A percentile compares a stretch with the other conserved stretches of the same genome.
Evolutionary conservation across 2,797 vertebrate genomes (phyloP).

Genomic region (Florisuga fusca): DNA sequence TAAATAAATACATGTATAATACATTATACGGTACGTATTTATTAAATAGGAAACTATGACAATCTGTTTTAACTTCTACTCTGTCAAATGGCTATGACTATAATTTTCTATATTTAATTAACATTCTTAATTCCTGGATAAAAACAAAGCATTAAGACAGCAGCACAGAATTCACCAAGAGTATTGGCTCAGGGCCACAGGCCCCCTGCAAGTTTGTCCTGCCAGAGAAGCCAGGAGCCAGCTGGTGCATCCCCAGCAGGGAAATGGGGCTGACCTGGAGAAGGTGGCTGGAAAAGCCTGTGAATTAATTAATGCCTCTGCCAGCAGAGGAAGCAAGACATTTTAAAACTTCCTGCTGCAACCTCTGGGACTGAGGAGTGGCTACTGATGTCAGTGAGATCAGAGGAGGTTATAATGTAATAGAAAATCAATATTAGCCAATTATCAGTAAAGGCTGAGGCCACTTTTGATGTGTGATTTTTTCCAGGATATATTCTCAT

Average conservation of each 20-base stretch:
- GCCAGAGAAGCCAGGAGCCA: constrained; percentile 5
- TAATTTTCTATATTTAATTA: not conserved
- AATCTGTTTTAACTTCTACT: not conserved
- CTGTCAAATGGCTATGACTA: not conserved
- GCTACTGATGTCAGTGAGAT: constrained; percentile 41
- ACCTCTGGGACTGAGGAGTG: constrained; percentile 34
- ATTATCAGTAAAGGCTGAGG: constrained; percentile 54
- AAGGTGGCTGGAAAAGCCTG: constrained; percentile 30
- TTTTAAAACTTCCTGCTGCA: constrained; percentile 42
- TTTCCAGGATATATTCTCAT: constrained; percentile 32
- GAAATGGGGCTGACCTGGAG: constrained; percentile 40
- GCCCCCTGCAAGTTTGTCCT: not conserved
- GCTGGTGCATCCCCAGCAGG: constrained; percentile 21
- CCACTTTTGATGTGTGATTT: constrained; percentile 25
- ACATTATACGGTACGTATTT: not conserved
- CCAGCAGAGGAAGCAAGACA: constrained; percentile 11
- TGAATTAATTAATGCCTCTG: constrained; percentile 47
- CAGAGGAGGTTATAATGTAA: constrained; percentile 47
- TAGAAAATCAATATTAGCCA: constrained; percentile 66
- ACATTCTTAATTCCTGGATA: not conserved
- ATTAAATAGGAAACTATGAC: not conserved
- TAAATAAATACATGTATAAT: not conserved
- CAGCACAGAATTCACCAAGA: not conserved
- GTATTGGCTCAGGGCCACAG: not conserved
- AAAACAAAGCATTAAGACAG: not conserved